Conservation (phyloP, 2,888 invertebrate genomes). For the Pyrgus malvae region DNA sequence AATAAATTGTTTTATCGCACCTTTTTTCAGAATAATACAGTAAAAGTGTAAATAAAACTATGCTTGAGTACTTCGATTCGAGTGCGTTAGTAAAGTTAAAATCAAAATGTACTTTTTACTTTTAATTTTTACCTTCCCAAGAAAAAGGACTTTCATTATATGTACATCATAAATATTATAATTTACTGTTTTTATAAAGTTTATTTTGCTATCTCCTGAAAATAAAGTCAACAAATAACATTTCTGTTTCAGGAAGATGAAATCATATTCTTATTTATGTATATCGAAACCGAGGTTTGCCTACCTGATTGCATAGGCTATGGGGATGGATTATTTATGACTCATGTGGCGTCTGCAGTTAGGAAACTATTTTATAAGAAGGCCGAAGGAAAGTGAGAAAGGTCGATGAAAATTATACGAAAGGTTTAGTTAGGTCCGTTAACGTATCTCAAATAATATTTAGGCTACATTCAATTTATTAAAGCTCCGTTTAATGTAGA, state of each 20-base stretch:
- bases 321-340: constrained; percentile 12
- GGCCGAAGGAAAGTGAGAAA: neutral
- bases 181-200: neutral
- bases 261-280: constrained; percentile 7
- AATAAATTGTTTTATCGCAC: too few relatives aligned
- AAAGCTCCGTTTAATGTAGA: too few relatives aligned
- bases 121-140: too few relatives aligned
- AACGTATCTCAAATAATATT: too few relatives aligned
- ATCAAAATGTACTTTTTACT: too few relatives aligned
- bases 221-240: neutral
- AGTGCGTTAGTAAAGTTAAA: too few relatives aligned
- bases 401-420: neutral
- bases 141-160: too few relatives aligned
- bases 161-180: neutral
- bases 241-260: neutral
- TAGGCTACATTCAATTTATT: too few relatives aligned
- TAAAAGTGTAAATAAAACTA: too few relatives aligned
- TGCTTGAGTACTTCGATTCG: too few relatives aligned
- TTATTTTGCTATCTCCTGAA: neutral
- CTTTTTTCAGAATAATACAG: too few relatives aligned
- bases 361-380: constrained; percentile 1
- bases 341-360: neutral
- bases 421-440: too few relatives aligned
- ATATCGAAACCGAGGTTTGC: constrained; percentile 6
- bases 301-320: constrained; percentile 12